phyloP scores from a whole-genome alignment of 2,888 invertebrate species.

The Ommatoiulus sabulosus region DNA sequence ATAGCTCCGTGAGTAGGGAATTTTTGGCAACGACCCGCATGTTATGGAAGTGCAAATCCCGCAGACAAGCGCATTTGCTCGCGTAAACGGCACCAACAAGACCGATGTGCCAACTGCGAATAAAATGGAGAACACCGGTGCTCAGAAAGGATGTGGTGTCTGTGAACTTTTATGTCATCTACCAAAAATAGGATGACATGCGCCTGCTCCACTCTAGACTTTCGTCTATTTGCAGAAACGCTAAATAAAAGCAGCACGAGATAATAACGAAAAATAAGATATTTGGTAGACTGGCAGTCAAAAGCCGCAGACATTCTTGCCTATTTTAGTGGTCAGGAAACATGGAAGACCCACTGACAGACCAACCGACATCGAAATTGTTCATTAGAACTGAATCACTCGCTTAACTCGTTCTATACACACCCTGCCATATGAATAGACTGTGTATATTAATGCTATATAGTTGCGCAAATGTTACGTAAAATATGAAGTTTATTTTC shows the following conservation, averaged over 20 bases:
- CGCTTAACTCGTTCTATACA: too few species aligned
- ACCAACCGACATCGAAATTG: neutral
- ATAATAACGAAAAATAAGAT: neutral
- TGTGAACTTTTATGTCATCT: conserved; percentile 48
- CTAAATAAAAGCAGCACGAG: neutral
- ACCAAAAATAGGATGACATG: conserved; percentile 28
- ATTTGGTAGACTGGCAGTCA: neutral
- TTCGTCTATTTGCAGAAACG: neutral
- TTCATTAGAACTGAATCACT: too few species aligned
- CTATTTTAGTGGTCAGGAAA: neutral
- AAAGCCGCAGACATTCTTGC: conserved; percentile 25
- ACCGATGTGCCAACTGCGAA: neutral
- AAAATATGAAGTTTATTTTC: too few species aligned
- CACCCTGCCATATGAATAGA: too few species aligned
- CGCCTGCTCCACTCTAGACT: neutral
- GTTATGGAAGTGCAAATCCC: neutral
- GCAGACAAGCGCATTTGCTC: neutral
- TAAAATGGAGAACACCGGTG: conserved; percentile 25
- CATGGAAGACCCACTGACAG: neutral
- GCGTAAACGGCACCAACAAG: neutral
- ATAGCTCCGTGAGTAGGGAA: neutral
- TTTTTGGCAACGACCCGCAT: conserved; percentile 38
- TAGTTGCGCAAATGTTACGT: too few species aligned
- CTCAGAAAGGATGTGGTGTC: conserved; percentile 41
- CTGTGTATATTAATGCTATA: too few species aligned